A percentile compares a stretch with the other conserved stretches of the same genome.
Evolutionary conservation across 2,113 vertebrate species (phyloP).

Genomic region (Deroptyus accipitrinus): DNA sequence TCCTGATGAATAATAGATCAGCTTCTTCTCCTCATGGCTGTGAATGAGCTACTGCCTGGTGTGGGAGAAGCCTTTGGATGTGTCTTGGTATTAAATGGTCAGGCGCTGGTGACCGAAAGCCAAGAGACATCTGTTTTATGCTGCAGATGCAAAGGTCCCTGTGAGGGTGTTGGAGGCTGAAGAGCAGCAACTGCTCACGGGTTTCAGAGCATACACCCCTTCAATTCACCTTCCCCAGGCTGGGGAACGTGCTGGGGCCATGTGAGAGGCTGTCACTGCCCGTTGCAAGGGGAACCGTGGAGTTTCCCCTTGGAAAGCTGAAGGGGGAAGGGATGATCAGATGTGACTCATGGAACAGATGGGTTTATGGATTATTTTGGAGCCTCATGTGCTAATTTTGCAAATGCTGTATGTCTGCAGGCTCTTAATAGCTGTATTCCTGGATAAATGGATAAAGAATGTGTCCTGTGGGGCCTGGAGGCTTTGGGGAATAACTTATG

Average conservation of each 20-base stretch:
- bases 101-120: not conserved
- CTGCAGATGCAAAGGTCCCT: not conserved
- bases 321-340: not conserved
- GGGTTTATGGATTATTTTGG: constrained; percentile 44
- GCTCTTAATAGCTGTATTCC: constrained; percentile 28
- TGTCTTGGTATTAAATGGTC: not conserved
- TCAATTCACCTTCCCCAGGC: not conserved
- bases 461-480: not conserved
- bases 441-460: constrained; percentile 8
- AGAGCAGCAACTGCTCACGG: not conserved
- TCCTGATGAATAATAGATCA: not conserved
- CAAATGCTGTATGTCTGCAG: constrained; percentile 15
- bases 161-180: rapidly evolving
- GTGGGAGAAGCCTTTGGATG: not conserved
- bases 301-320: not conserved
- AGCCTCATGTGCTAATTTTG: constrained; percentile 38
- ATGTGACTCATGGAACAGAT: not conserved
- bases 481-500: not conserved
- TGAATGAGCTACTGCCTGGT: not conserved
- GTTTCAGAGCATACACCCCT: rapidly evolving
- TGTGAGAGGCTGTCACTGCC: not conserved
- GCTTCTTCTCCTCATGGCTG: not conserved
- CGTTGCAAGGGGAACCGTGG: not conserved
- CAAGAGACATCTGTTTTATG: not conserved
- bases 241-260: not conserved